Conservation (phyloP, 2,888 invertebrate genomes). For the Cataglyphis rosenhaueri region DNA sequence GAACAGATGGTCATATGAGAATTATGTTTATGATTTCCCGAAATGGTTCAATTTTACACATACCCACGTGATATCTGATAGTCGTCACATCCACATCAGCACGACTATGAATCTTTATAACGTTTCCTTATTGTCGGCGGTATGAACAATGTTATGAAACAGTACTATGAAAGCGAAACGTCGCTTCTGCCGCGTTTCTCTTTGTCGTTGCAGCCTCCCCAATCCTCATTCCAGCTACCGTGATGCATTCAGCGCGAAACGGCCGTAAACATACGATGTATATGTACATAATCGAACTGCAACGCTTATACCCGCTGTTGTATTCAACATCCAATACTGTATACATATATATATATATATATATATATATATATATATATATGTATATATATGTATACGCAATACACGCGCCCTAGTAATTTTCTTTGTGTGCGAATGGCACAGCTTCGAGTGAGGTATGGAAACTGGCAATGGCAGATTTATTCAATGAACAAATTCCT, state of each 20-base stretch:
- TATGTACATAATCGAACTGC: constrained; percentile 26
- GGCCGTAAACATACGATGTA: constrained; percentile 25
- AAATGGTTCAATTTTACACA: not conserved
- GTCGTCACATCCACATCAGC: not conserved
- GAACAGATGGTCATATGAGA: not conserved
- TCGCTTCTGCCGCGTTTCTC: constrained; percentile 1
- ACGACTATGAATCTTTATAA: not conserved
- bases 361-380: no score
- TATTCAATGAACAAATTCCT: not conserved
- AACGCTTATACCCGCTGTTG: constrained; percentile 9
- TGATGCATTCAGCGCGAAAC: constrained; percentile 34
- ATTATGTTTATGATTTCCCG: not conserved
- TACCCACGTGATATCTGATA: not conserved
- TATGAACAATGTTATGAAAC: not conserved
- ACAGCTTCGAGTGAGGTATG: constrained; percentile 13
- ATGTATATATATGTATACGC: no score
- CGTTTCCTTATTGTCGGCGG: not conserved
- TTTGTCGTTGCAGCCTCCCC: not conserved
- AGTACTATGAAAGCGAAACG: not conserved
- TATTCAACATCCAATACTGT: constrained; percentile 15
- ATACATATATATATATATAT: no score
- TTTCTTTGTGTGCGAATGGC: constrained; percentile 7
- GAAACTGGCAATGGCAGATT: constrained; percentile 14
- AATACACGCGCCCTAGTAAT: constrained; percentile 20
- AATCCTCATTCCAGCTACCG: constrained; percentile 19